Conservation (phyloP, 2,113 vertebrate species). For the Aegithalos caudatus region DNA sequence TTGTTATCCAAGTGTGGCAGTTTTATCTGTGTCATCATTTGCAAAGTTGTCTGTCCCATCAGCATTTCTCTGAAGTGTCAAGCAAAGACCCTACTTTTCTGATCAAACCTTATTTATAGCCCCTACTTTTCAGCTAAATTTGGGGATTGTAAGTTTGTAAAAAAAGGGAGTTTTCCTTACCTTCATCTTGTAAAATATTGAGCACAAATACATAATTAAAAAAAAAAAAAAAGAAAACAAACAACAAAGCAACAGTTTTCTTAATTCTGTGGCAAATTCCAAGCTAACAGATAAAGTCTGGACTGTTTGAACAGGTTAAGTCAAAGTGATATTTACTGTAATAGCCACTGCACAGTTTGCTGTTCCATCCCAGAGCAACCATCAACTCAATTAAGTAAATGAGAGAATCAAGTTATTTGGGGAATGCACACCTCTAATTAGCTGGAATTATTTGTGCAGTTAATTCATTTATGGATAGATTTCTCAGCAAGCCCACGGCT, state of each 20-base stretch:
- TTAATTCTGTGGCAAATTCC: neutral
- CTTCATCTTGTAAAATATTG: neutral
- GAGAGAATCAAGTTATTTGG: slow-evolving; percentile 6
- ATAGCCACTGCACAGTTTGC: neutral
- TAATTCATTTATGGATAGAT: slow-evolving; percentile 47
- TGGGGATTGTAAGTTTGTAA: neutral
- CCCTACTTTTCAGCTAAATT: neutral
- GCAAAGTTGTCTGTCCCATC: neutral
- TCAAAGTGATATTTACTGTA: neutral
- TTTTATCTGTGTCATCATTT: neutral
- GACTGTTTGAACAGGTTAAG: neutral
- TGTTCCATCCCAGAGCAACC: neutral
- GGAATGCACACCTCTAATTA: slow-evolving; percentile 51
- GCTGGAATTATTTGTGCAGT: slow-evolving; percentile 44
- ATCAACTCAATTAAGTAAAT: slow-evolving; percentile 41
- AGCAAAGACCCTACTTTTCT: neutral
- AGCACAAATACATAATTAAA: neutral
- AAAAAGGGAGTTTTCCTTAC: neutral
- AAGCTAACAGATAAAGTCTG: neutral
- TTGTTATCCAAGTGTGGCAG: neutral
- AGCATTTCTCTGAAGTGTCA: neutral
- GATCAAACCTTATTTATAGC: neutral
- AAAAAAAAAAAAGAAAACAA: neutral
- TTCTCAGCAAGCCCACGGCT: slow-evolving; percentile 35
- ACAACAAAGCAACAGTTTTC: neutral